Evolutionary conservation across 2,113 vertebrate species (phyloP).

Genomic region (Cyprinodon tularosa): DNA sequence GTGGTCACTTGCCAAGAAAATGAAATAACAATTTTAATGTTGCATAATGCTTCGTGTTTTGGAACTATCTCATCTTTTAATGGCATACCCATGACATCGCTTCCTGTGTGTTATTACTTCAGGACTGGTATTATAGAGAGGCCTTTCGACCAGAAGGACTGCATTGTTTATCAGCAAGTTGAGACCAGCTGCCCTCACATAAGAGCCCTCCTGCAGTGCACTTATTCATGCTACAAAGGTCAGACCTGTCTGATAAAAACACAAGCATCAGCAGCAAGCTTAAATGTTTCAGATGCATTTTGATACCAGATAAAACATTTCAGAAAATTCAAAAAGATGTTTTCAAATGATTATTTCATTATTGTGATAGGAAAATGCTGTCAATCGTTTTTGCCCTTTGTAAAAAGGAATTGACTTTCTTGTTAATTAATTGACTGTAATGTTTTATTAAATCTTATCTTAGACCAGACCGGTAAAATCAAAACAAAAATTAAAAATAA

Average conservation of each 20-base stretch:
- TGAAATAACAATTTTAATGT: neutral
- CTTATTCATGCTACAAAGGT: conserved; percentile 76
- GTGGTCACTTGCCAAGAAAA: conserved; percentile 59
- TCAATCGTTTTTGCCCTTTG: neutral
- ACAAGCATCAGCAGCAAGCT: conserved; percentile 10
- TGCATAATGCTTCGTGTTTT: neutral
- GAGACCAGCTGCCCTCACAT: conserved; percentile 70
- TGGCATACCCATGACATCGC: neutral
- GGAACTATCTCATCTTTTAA: neutral
- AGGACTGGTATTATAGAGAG: conserved; percentile 55
- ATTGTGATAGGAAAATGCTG: neutral
- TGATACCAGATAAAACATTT: neutral
- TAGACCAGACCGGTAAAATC: no score
- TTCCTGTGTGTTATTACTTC: conserved; percentile 28
- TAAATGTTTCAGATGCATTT: neutral
- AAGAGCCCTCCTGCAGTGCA: conserved; percentile 66
- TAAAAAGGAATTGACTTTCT: no score
- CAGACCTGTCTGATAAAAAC: conserved; percentile 53
- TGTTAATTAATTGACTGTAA: no score
- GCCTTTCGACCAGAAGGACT: conserved; percentile 43
- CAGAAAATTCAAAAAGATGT: neutral
- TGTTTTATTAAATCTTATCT: no score
- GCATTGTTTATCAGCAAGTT: conserved; percentile 83
- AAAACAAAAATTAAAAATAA: no score
- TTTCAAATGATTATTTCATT: neutral